phyloP scores from a whole-genome alignment of 2,797 vertebrate genomes.

The Lithobates pipiens region DNA sequence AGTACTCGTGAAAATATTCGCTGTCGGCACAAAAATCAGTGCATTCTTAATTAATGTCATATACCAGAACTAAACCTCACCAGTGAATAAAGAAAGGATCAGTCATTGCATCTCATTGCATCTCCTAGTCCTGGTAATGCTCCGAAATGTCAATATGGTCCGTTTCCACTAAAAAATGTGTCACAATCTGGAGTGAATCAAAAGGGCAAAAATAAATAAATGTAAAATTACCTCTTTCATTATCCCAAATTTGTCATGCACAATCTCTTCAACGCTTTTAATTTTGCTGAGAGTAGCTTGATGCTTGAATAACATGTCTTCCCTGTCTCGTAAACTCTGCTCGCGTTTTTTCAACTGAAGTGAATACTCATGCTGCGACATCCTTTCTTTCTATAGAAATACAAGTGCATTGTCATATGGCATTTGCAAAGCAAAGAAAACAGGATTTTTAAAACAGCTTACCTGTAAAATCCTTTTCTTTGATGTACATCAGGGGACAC shows the following conservation, averaged over 20 bases:
- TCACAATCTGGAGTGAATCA: background rate
- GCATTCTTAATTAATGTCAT: too few species aligned
- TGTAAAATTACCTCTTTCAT: slow-evolving; percentile 80
- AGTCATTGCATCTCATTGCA: too few species aligned
- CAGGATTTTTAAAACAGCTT: too few species aligned
- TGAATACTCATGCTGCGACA: slow-evolving; percentile 81
- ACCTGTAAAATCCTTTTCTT: too few species aligned
- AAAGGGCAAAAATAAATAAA: too few species aligned
- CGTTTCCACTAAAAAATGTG: background rate
- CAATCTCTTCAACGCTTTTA: slow-evolving; percentile 79
- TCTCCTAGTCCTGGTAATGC: too few species aligned
- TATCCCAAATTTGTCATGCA: slow-evolving; percentile 74
- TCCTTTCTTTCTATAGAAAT: slow-evolving; percentile 78
- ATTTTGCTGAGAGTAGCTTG: slow-evolving; percentile 80
- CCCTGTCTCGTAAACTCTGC: slow-evolving; percentile 73
- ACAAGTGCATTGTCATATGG: slow-evolving; percentile 16
- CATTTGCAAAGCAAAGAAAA: background rate
- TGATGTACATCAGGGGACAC: too few species aligned
- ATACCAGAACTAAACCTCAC: too few species aligned
- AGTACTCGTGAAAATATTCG: too few species aligned
- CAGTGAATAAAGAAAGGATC: too few species aligned
- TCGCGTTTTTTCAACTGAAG: slow-evolving; percentile 79
- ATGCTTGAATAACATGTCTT: slow-evolving; percentile 78
- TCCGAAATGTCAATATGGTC: background rate
- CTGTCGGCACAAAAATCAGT: too few species aligned